A percentile compares a stretch with the other conserved stretches of the same genome.
These are phyloP conservation scores for Arge pagana DNA, from an alignment of 2,888 invertebrate genomes.

Conservation along the genomic window DNA sequence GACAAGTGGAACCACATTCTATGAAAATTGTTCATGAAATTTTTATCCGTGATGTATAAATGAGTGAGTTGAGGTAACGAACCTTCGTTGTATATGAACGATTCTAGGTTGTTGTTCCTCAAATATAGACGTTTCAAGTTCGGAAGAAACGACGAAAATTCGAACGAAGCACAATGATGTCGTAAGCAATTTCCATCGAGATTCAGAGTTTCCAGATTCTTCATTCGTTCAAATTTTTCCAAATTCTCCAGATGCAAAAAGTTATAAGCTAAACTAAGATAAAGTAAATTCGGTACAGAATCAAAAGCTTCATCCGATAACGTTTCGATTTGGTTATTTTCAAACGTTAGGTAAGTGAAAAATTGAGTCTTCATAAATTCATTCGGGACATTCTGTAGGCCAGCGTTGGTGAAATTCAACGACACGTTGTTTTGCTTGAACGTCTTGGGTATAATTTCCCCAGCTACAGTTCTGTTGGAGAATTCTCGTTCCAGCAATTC, in stretches of 20 bases:
- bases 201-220: slow-evolving; percentile 1
- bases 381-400: slow-evolving; percentile 14
- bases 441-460: no score
- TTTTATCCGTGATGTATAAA: slow-evolving; percentile 45
- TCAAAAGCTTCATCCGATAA: slow-evolving; percentile 37
- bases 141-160: no score
- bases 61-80: slow-evolving; percentile 41
- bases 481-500: no score
- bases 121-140: slow-evolving; percentile 41
- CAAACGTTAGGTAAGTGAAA: slow-evolving; percentile 40
- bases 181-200: no score
- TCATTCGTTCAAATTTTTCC: slow-evolving; percentile 19
- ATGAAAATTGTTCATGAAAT: slow-evolving; percentile 28
- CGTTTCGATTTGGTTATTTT: slow-evolving; percentile 37
- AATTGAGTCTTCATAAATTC: slow-evolving; percentile 38
- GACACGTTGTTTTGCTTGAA: no score
- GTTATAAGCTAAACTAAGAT: slow-evolving; percentile 44
- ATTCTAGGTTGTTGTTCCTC: slow-evolving; percentile 36
- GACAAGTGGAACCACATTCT: slow-evolving; percentile 32
- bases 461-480: no score
- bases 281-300: slow-evolving; percentile 38
- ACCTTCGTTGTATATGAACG: slow-evolving; percentile 34
- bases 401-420: neutral
- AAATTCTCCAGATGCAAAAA: slow-evolving; percentile 37
- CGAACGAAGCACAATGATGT: no score